A percentile compares a stretch with the other conserved stretches of the same genome.
Evolutionary conservation across 2,888 invertebrate genomes (phyloP).

Genomic region (Papilio demoleus): DNA sequence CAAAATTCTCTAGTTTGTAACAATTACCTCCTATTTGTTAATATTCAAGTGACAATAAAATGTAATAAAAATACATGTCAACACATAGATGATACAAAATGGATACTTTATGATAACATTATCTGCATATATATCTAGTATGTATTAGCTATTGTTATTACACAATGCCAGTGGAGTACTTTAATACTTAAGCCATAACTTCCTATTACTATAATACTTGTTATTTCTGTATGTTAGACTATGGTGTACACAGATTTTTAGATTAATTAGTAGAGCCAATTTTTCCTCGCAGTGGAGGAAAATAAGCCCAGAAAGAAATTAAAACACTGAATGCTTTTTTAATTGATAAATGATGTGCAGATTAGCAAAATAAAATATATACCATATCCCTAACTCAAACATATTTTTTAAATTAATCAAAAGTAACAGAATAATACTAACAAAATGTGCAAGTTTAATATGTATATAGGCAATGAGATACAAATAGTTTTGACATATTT

Average conservation of each 20-base stretch:
- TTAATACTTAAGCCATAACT: too few species aligned
- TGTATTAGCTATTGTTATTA: background rate
- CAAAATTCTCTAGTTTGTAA: too few species aligned
- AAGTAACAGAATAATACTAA: too few species aligned
- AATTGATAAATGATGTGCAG: background rate
- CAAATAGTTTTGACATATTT: background rate
- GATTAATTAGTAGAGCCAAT: too few species aligned
- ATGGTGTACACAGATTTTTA: too few species aligned
- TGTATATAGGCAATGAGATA: background rate
- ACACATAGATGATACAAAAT: background rate
- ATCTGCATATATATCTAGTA: background rate
- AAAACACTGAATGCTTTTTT: too few species aligned
- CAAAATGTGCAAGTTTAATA: background rate
- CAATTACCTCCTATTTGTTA: too few species aligned
- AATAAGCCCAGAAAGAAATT: too few species aligned
- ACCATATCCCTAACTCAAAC: background rate
- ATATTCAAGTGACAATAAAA: background rate
- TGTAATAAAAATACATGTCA: background rate
- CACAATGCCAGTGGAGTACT: background rate
- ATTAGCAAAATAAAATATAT: background rate
- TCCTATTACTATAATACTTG: too few species aligned
- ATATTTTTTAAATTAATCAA: too few species aligned
- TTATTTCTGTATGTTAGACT: too few species aligned
- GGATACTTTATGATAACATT: background rate
- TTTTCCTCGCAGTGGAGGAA: background rate